These are phyloP conservation scores for Kryphioiulus occultus DNA, from an alignment of 2,888 invertebrate species.

Conservation along the genomic window DNA sequence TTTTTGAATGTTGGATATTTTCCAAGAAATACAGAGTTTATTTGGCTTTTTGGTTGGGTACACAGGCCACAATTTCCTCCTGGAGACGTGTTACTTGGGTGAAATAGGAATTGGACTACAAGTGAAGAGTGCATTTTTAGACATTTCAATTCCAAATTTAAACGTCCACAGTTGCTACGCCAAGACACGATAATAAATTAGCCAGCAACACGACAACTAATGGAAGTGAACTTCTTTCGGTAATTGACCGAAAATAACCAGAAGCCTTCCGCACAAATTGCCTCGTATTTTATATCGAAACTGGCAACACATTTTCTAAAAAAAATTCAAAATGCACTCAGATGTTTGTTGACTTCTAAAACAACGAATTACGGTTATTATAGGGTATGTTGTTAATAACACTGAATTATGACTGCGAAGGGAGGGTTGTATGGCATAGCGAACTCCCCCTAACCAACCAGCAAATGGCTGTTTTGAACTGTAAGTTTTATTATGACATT, in stretches of 20 bases:
- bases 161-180: background rate
- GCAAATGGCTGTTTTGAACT: background rate
- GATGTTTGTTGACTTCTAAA: background rate
- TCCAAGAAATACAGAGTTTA: constrained; percentile 2
- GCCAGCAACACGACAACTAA: constrained; percentile 20
- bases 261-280: constrained; percentile 23
- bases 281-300: background rate
- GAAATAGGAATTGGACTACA: constrained; percentile 14
- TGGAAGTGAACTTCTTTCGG: constrained; percentile 22
- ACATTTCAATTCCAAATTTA: constrained; percentile 36
- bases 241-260: constrained; percentile 44
- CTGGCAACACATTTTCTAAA: background rate
- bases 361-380: constrained; percentile 16
- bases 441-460: background rate
- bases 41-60: background rate
- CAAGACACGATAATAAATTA: constrained; percentile 43
- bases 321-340: background rate
- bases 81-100: background rate
- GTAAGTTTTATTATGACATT: constrained; percentile 2
- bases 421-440: background rate
- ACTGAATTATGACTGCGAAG: background rate
- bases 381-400: background rate
- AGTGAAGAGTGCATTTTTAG: background rate
- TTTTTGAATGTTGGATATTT: background rate
- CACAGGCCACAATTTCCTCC: background rate